Conservation (phyloP, 1,140 invertebrate species). For the Galleria mellonella region DNA sequence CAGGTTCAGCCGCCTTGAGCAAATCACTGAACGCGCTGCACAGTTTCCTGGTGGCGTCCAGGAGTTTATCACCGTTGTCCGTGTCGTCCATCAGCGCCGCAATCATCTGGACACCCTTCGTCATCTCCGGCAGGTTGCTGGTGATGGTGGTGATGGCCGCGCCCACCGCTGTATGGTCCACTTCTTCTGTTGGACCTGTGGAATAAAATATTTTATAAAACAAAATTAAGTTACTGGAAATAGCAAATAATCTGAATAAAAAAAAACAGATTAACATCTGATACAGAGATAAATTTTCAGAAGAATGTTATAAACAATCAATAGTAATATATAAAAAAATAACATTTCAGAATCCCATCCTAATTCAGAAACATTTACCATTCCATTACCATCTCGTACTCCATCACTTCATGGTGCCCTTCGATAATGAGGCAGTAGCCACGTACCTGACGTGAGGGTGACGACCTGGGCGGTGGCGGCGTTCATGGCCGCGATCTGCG, state of each 20-base stretch:
- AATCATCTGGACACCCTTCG: constrained; percentile 94
- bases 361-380: no score
- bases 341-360: no score
- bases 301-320: no score
- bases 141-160: constrained; percentile 98
- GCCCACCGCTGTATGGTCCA: constrained; percentile 96
- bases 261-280: no score
- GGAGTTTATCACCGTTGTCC: constrained; percentile 86
- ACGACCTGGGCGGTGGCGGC: constrained; percentile 98
- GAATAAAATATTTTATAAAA: background rate
- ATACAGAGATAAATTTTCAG: no score
- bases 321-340: no score
- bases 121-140: constrained; percentile 96
- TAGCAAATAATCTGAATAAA: no score
- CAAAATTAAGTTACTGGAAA: background rate
- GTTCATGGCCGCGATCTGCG: constrained; percentile 98
- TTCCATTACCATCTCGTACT: no score
- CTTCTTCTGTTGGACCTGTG: constrained; percentile 81
- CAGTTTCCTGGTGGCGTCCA: constrained; percentile 94
- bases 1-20: constrained; percentile 94
- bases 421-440: no score
- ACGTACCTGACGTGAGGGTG: constrained; percentile 88
- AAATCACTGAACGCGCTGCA: constrained; percentile 96
- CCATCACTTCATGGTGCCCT: no score
- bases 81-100: constrained; percentile 93